These are phyloP conservation scores for Eretmocerus hayati DNA, from an alignment of 2,888 invertebrate genomes.

Conservation along the genomic window DNA sequence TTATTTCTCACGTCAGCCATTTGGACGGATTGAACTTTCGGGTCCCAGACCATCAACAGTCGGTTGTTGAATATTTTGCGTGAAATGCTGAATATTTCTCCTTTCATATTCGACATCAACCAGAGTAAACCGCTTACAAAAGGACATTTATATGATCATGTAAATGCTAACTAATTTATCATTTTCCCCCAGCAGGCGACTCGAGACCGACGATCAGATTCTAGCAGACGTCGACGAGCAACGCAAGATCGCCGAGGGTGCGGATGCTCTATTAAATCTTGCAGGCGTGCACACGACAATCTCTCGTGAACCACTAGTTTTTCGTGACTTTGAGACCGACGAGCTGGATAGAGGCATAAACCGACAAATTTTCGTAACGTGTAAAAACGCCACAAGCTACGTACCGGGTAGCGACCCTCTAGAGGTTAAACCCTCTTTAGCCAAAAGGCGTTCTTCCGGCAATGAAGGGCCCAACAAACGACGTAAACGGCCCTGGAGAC, in stretches of 20 bases:
- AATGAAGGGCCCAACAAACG: constrained; percentile 26
- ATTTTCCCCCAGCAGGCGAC: constrained; percentile 4
- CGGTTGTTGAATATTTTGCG: too few species aligned
- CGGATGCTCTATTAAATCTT: constrained; percentile 69
- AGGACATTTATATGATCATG: too few species aligned
- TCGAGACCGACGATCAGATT: background rate
- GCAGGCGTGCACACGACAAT: constrained; percentile 55
- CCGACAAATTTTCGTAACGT: constrained; percentile 4
- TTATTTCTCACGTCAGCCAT: too few species aligned
- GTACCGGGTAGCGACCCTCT: constrained; percentile 17
- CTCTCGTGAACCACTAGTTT: constrained; percentile 24
- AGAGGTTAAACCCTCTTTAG: constrained; percentile 11
- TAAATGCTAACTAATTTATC: background rate
- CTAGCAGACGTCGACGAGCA: constrained; percentile 56
- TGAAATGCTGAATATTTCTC: too few species aligned
- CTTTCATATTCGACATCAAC: too few species aligned
- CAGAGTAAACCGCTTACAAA: too few species aligned
- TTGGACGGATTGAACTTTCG: too few species aligned
- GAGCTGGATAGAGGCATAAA: constrained; percentile 12
- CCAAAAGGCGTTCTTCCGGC: constrained; percentile 30
- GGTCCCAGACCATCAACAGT: too few species aligned
- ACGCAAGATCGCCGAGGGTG: constrained; percentile 69
- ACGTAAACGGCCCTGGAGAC: constrained; percentile 40
- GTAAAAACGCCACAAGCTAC: constrained; percentile 2
- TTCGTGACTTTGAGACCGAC: constrained; percentile 9